Base-by-base conservation (phyloP, 2,797 vertebrate genomes). In the Lophotriccus pileatus region DNA sequence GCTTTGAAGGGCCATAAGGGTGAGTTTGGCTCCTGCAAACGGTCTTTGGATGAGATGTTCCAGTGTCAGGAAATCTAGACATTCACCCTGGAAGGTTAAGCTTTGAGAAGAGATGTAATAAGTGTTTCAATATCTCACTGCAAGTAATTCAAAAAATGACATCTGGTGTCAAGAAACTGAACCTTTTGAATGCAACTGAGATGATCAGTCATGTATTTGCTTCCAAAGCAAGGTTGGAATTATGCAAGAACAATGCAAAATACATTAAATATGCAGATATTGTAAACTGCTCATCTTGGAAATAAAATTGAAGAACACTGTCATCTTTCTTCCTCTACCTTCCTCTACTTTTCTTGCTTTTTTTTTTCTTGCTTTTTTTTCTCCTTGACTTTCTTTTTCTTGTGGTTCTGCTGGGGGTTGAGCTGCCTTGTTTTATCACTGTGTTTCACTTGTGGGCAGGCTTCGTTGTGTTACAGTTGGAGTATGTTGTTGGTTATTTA, bases 101-200 rank as follows among this genome's bases (percentile, higher is more conserved):
- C 28, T 84, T 92, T 89, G 66, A n/a, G 6, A n/a, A 75, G 41
- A 43, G 41, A 83, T 63, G 34, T 85, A 74, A 84, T 67, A 39
- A 17, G 49, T 43, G 52, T 53, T 77, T 77, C 60, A 77, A 39
- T 66, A 67, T 92, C 56, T 84, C 22, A 41, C 22, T 72, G 70
- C 92, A 96, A 95, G 95, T 95, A 95, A 95, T 95, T 94, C 41
- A 92, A 46, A 81, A n/a, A 94, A 85, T 68, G 70, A 84, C 66
- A 82, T 49, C 49, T 87, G 46, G 22, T 68, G 28, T 69, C 73
- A 95, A 78, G 73, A 76, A 88, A 84, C 83, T 36, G 76, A 94
- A 83, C 80, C 74, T 76, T 94, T 63, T 55, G 87, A 73, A 36
- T 30, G 75, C 67, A 84, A 39, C 30, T 43, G 62, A 82, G 34